Percentiles rank a stretch among this genome's conserved stretches.
Conservation (phyloP, 2,888 invertebrate species). For the Aplocera efformata region DNA sequence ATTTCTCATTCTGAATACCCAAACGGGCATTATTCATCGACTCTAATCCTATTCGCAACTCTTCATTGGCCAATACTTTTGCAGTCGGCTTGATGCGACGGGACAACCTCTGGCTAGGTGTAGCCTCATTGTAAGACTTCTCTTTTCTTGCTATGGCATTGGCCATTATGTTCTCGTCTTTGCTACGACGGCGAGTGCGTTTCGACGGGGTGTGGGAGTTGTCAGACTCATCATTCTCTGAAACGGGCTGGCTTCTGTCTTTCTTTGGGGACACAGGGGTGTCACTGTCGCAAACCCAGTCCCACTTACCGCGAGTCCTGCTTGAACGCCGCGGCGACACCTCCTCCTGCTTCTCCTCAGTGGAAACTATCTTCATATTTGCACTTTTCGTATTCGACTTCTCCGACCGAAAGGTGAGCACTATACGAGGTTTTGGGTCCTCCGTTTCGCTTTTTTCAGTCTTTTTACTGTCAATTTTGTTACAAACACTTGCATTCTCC, state of each 20-base stretch:
- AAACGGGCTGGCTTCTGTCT: constrained; percentile 48
- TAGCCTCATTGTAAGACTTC: constrained; percentile 81
- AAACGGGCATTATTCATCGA: constrained; percentile 79
- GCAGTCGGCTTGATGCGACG: constrained; percentile 84
- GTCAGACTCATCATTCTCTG: constrained; percentile 67
- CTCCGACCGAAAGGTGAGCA: constrained; percentile 82
- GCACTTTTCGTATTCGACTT: constrained; percentile 76
- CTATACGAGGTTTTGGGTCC: constrained; percentile 80
- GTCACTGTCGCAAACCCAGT: constrained; percentile 61
- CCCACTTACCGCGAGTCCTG: constrained; percentile 58
- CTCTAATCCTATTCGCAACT: constrained; percentile 79
- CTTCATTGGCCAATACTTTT: constrained; percentile 84
- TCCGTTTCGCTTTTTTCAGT: constrained; percentile 52
- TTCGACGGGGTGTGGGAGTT: constrained; percentile 71
- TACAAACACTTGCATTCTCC: constrained; percentile 47
- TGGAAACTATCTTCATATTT: constrained; percentile 75
- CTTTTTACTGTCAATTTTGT: constrained; percentile 53
- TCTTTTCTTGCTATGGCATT: constrained; percentile 87
- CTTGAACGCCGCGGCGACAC: constrained; percentile 58
- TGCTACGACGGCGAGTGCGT: constrained; percentile 82
- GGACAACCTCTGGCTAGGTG: constrained; percentile 54
- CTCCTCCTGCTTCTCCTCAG: constrained; percentile 67
- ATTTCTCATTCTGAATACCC: constrained; percentile 58
- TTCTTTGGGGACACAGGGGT: constrained; percentile 48
- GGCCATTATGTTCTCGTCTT: constrained; percentile 84